Evolutionary conservation across 2,113 vertebrate species (phyloP), one percentile per base, ranked within the genome.

Genomic region (Sinocyclocheilus anshuiensis): DNA sequence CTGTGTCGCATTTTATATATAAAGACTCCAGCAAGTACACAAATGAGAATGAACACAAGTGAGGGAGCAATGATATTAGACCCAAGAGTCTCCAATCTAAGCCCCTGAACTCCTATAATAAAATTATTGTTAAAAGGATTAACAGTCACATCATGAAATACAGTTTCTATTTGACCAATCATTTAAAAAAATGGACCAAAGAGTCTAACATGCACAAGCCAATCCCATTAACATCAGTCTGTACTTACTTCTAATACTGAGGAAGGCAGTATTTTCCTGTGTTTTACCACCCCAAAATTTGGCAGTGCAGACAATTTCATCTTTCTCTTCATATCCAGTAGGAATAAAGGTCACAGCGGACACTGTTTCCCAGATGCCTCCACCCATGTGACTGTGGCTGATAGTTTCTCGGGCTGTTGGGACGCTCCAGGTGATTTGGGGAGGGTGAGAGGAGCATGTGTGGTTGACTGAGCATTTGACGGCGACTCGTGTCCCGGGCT

Each of bases 381-480:
- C 20, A 10, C 79, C 42, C 0, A 5, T 67, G 24, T 6, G 12
- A 11, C 53, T 53, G 13, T 93, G 72, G 0, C 24, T 83, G 26
- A 91, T 80, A 20, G 87, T 48, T 26, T 4, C 84, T 76, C 61
- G 90, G 72, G 86, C 61, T 22, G 59, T 20, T 6, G 55, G 79
- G 45, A 92, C 82, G n/a, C 86, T 94, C 93, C 93, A 94, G 53
- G 88, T 88, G 76, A 94, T 88, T 36, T 4, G 48, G 0, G 93
- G 93, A 48, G 91, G 90, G 83, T 92, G 91, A 61, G 93, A 88
- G 11, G 88, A 36, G 86, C 93, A 93, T 0, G 93, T 92, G 89
- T 94, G 92, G 0, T n/a, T 89, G 26, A 93, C 93, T 57, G 93
- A 93, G 59, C 93, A 93, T 0, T 85, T 90, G 55, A 91, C 91